phyloP scores from a whole-genome alignment of 2,113 vertebrate species.

The Peromyscus polionotus region DNA sequence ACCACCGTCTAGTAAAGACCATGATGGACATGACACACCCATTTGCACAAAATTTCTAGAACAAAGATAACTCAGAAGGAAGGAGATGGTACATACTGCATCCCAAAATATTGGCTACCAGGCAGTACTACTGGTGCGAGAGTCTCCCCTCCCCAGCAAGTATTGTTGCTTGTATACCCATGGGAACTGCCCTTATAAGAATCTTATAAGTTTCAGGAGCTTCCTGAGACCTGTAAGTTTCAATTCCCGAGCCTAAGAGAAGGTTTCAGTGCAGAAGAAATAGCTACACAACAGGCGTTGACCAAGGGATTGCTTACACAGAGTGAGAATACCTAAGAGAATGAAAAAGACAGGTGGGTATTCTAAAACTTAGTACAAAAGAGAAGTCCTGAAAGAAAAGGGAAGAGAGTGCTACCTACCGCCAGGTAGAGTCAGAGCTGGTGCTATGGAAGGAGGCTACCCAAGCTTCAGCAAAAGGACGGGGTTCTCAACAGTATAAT shows the following conservation, averaged over 20 bases:
- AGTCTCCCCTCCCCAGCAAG: neutral
- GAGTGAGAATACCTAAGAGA: neutral
- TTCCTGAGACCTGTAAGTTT: neutral
- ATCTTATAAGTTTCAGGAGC: neutral
- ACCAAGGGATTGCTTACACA: neutral
- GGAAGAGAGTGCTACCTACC: neutral
- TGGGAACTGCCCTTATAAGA: neutral
- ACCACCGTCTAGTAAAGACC: neutral
- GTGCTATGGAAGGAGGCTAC: neutral
- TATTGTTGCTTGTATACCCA: neutral
- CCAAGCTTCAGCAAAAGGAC: neutral
- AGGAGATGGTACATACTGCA: neutral
- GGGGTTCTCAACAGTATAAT: neutral
- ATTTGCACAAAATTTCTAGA: neutral
- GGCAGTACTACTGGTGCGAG: too few relatives aligned
- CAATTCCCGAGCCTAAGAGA: neutral
- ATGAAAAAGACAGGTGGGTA: neutral
- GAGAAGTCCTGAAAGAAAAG: neutral
- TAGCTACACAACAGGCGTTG: neutral
- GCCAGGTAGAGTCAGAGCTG: too few relatives aligned
- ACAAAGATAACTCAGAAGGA: neutral
- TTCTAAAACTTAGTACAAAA: neutral
- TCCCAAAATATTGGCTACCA: neutral
- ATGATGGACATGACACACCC: neutral
- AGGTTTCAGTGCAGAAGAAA: neutral